phyloP scores from a whole-genome alignment of 2,113 vertebrate genomes.

The Coptodon bakossiorum region DNA sequence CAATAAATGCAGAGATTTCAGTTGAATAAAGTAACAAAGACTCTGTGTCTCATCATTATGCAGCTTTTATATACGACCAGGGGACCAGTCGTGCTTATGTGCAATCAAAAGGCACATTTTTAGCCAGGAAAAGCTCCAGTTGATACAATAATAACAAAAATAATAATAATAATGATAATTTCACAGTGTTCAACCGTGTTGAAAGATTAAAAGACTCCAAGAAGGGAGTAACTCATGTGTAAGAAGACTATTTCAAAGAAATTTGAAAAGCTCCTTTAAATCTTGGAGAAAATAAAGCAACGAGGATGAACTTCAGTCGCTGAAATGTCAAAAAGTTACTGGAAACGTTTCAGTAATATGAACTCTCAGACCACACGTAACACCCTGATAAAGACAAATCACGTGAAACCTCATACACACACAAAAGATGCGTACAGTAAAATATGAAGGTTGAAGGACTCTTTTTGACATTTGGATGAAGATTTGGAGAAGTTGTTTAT shows the following conservation, averaged over 20 bases:
- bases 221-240: rapidly evolving
- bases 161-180: rapidly evolving
- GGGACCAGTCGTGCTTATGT: rapidly evolving
- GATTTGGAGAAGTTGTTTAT: not conserved
- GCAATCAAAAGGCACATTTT: not conserved
- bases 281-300: not conserved
- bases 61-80: rapidly evolving
- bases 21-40: not conserved
- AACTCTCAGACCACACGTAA: not conserved
- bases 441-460: not conserved
- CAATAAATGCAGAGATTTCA: not conserved
- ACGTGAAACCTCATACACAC: rapidly evolving
- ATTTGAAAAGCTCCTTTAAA: not conserved
- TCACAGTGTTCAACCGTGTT: not conserved
- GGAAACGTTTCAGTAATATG: not conserved
- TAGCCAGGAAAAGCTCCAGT: rapidly evolving
- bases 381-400: not conserved
- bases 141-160: not conserved
- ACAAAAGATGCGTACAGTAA: not conserved
- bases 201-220: not conserved
- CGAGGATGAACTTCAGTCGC: not conserved
- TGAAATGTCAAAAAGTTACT: not conserved
- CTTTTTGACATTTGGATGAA: not conserved
- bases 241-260: not conserved
- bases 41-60: not conserved